Conservation (phyloP, 2,797 vertebrate genomes). For the Xenops minutus region DNA sequence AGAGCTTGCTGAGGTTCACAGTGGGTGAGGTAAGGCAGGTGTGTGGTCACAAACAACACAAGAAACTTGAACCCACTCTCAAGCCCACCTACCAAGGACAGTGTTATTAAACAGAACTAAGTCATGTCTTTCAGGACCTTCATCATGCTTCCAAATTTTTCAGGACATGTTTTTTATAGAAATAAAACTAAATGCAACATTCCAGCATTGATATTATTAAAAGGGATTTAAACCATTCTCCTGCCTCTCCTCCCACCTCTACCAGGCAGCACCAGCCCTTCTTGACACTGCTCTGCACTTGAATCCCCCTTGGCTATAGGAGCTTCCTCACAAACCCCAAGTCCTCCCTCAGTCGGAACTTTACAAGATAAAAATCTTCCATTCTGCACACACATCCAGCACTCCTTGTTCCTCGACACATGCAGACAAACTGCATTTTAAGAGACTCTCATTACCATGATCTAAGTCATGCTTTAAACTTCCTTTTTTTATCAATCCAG, state of each 20-base stretch:
- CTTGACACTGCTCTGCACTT: background rate
- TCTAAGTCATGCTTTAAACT: background rate
- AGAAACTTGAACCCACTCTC: background rate
- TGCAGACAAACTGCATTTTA: background rate
- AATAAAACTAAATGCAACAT: background rate
- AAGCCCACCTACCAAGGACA: background rate
- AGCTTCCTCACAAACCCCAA: background rate
- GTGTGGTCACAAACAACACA: fast-evolving
- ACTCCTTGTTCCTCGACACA: background rate
- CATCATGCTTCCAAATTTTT: background rate
- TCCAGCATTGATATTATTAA: background rate
- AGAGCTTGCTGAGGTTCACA: background rate
- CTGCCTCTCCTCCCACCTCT: background rate
- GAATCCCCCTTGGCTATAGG: background rate
- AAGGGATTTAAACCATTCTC: background rate
- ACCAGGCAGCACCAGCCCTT: background rate
- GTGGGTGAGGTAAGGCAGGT: background rate
- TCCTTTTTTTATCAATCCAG: background rate
- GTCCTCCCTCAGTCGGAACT: background rate
- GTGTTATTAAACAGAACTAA: background rate
- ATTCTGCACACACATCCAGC: background rate
- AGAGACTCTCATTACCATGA: background rate
- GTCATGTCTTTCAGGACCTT: background rate
- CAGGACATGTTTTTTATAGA: background rate
- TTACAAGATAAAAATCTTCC: background rate